Conservation (phyloP, 2,797 vertebrate species). For the Alca torda region DNA sequence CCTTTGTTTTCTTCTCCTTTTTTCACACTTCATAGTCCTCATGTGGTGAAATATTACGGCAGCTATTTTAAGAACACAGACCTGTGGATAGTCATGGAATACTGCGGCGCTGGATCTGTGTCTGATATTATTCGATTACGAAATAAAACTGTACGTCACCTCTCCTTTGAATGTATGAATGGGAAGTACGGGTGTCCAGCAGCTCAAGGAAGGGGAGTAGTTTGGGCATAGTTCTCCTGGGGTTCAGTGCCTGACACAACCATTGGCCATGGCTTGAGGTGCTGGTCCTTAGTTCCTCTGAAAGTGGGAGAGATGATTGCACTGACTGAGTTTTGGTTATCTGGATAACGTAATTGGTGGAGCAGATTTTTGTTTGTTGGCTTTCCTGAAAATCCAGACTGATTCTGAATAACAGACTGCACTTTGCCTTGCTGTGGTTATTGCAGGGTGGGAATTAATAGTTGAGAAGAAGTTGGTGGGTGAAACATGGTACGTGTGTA, state of each 20-base stretch:
- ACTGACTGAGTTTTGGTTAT: not conserved
- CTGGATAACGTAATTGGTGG: not conserved
- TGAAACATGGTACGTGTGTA: fast-evolving
- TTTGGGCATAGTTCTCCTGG: not conserved
- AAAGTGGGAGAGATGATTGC: not conserved
- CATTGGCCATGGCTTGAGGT: not conserved
- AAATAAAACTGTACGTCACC: constrained; percentile 88
- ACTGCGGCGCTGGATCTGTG: constrained; percentile 93
- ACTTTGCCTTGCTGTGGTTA: not conserved
- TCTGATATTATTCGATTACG: constrained; percentile 92
- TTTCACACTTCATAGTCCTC: constrained; percentile 74
- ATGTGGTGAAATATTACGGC: constrained; percentile 89
- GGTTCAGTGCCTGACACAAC: not conserved
- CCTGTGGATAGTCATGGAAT: constrained; percentile 98
- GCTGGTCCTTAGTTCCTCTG: not conserved
- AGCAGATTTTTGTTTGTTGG: not conserved
- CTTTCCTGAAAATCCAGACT: not conserved
- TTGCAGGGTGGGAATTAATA: not conserved
- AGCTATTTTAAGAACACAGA: constrained; percentile 98
- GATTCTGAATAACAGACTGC: not conserved
- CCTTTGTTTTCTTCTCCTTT: not conserved
- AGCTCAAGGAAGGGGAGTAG: not conserved
- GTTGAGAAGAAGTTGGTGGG: not conserved
- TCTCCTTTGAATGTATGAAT: not conserved
- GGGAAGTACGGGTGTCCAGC: not conserved